Conservation (phyloP, 2,797 vertebrate genomes). For the Zalophus californianus region DNA sequence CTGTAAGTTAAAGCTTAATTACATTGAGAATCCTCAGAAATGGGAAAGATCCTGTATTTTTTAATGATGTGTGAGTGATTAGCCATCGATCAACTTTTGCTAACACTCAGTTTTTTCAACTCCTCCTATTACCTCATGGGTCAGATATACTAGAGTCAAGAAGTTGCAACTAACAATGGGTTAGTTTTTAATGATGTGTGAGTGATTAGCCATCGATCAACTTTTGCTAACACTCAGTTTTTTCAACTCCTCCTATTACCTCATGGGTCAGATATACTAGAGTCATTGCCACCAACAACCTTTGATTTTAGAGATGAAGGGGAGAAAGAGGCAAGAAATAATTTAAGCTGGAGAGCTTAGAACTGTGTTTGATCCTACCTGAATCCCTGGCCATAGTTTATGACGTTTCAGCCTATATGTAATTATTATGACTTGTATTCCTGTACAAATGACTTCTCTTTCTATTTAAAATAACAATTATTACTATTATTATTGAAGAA, state of each 20-base stretch:
- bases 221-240: no score
- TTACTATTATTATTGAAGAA: neutral
- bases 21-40: neutral
- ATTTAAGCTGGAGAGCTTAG: neutral
- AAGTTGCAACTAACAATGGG: no score
- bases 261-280: no score
- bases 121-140: neutral
- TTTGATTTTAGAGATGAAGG: neutral
- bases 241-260: no score
- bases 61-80: neutral
- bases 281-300: neutral
- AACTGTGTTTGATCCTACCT: neutral
- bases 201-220: no score
- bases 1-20: neutral
- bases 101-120: neutral
- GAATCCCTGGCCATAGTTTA: neutral
- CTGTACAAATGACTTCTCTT: neutral
- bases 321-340: neutral
- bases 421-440: neutral
- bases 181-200: no score
- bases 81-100: neutral
- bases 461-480: neutral
- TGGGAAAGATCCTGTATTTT: neutral
- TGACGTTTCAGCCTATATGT: neutral
- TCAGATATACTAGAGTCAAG: no score